Conservation (phyloP, 2,888 invertebrate species). For the Thalpophila matura region DNA sequence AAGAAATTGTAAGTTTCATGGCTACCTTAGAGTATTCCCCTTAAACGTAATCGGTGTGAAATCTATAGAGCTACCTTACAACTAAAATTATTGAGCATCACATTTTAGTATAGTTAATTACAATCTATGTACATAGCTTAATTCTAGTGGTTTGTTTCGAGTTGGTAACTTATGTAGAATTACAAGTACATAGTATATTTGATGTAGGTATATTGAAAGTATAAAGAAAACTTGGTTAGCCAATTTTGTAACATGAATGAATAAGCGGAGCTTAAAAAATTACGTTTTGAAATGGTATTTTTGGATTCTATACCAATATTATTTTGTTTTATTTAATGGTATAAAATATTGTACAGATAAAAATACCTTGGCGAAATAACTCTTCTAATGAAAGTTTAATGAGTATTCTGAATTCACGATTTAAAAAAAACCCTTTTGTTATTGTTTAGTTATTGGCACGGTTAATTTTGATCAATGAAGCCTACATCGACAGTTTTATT, state of each 20-base stretch:
- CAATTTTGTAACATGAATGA: not conserved
- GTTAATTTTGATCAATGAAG: slow-evolving; percentile 30
- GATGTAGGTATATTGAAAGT: not conserved
- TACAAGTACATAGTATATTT: slow-evolving; percentile 3
- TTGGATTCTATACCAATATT: too few relatives aligned
- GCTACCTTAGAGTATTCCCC: too few relatives aligned
- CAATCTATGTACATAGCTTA: slow-evolving; percentile 62
- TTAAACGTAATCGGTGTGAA: too few relatives aligned
- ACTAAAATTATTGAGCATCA: slow-evolving; percentile 82
- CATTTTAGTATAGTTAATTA: slow-evolving; percentile 75
- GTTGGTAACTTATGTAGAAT: slow-evolving; percentile 62
- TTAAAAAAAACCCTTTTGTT: too few relatives aligned
- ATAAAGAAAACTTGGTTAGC: not conserved
- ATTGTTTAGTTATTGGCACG: slow-evolving; percentile 27
- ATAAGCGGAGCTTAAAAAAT: not conserved
- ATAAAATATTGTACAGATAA: too few relatives aligned
- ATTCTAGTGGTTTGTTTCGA: slow-evolving; percentile 60
- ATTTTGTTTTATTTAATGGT: too few relatives aligned
- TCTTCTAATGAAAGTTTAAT: too few relatives aligned
- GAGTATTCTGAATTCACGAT: too few relatives aligned
- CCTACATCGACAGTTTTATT: slow-evolving; percentile 39
- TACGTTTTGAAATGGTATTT: too few relatives aligned
- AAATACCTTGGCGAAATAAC: too few relatives aligned
- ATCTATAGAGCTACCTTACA: slow-evolving; percentile 52
- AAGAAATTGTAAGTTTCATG: too few relatives aligned